Evolutionary conservation across 2,113 vertebrate genomes (phyloP), one percentile per base, ranked within the genome.

Genomic region (Synchiropus splendidus): DNA sequence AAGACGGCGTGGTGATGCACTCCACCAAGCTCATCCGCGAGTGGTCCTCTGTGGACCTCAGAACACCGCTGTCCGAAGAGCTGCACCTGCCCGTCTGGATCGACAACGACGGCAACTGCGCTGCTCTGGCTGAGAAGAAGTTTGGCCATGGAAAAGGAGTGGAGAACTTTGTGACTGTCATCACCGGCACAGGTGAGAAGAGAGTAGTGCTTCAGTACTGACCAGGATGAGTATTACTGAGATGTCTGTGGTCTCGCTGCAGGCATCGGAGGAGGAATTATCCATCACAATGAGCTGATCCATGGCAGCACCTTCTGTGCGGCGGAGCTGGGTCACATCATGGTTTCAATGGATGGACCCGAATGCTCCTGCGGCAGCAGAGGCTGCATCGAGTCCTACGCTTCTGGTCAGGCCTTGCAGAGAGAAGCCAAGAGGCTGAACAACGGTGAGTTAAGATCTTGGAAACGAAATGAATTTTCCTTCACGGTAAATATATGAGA

Each of bases 51-150:
- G 89, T 99, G 50, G 88, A 99, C 58, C 81, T 99, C 44, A 86
- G 92, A 48, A 92, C 90, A 0, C 95, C 95, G 1, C 64, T 99
- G 39, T 97, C 95, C 1, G 88, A 92, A 21, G 80, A 80, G 5
- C 66, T 99, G 52, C 93, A 92, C 51, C 80, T 99, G 8, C 94
- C 95, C 0, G 94, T 99, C 17, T 99, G 95, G 95, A 86, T 98
- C 0, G 94, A 99, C 79, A 98, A 99, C 12, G 95, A 99, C 5
- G 95, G 95, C 2, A 99, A 99, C 61, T 99, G 95, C 35, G 94
- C 95, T 0, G 92, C 94, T 2, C 62, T 99, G 42, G 95, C 93
- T 6, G 95, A 99, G 75, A 91, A 64, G 64, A 99, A 97, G 72
- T 99, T 97, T 72, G 95, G 95, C 11, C 91, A 92, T 14, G 94